Percentiles rank a stretch among this genome's conserved stretches.
Evolutionary conservation across 2,888 invertebrate species (phyloP).

Genomic region (Orthosia incerta): DNA sequence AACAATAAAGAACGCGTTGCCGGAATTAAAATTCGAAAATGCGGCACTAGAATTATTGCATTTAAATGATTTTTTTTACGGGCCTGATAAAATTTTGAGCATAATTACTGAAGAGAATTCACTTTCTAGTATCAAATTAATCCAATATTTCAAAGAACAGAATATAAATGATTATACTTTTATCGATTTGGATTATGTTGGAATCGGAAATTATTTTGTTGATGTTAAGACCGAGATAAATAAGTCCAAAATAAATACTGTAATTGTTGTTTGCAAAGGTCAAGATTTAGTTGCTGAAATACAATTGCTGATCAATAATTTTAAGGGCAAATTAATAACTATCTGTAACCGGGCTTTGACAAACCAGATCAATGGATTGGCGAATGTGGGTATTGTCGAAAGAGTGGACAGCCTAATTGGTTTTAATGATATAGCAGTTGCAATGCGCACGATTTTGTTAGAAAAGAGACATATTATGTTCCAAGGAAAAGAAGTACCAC

Average conservation of each 20-base stretch:
- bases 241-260: constrained; percentile 6
- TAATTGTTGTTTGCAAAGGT: constrained; percentile 35
- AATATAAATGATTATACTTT: constrained; percentile 27
- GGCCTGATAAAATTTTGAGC: constrained; percentile 10
- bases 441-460: constrained; percentile 26
- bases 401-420: constrained; percentile 28
- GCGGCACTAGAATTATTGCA: constrained; percentile 16
- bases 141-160: constrained; percentile 43
- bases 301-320: constrained; percentile 1
- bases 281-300: constrained; percentile 19
- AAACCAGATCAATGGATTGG: not conserved
- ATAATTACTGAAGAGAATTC: constrained; percentile 43
- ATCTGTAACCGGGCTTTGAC: constrained; percentile 20
- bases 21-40: constrained; percentile 31
- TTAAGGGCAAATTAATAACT: constrained; percentile 42
- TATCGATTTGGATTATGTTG: constrained; percentile 51
- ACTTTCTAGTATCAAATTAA: constrained; percentile 51
- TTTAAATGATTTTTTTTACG: constrained; percentile 25
- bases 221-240: constrained; percentile 33
- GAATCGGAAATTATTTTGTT: constrained; percentile 39
- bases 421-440: constrained; percentile 33
- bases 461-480: constrained; percentile 46
- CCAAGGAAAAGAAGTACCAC: constrained; percentile 42
- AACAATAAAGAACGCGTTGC: constrained; percentile 29
- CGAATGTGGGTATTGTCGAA: not conserved